phyloP scores from a whole-genome alignment of 2,888 invertebrate genomes.

The Spodoptera littoralis region DNA sequence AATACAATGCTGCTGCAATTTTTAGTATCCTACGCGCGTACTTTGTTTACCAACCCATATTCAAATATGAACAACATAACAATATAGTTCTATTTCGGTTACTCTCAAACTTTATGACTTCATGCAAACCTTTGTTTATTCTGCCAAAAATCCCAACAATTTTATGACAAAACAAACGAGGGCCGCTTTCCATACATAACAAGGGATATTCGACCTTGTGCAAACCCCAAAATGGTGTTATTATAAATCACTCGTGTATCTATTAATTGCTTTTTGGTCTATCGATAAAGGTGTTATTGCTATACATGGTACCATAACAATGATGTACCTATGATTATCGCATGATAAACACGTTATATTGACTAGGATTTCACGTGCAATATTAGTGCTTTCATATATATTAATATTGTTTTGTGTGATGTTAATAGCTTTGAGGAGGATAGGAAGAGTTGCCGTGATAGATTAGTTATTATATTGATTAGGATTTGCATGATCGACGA shows the following conservation, averaged over 20 bases:
- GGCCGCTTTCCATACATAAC: slow-evolving; percentile 11
- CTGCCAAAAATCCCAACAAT: slow-evolving; percentile 2
- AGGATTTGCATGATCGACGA: no score
- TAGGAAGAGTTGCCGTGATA: no score
- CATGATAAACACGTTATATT: slow-evolving; percentile 64
- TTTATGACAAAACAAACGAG: slow-evolving; percentile 16
- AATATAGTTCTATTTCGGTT: not conserved
- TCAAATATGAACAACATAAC: no score
- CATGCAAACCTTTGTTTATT: slow-evolving; percentile 1
- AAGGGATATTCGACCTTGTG: slow-evolving; percentile 10
- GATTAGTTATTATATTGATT: no score
- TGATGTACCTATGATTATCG: slow-evolving; percentile 57
- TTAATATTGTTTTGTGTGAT: slow-evolving; percentile 3
- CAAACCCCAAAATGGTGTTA: slow-evolving; percentile 21
- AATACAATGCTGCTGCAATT: no score
- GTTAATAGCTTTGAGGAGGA: no score
- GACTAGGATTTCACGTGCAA: slow-evolving; percentile 56
- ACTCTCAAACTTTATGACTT: not conserved
- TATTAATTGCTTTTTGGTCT: slow-evolving; percentile 53
- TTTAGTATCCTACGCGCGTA: no score
- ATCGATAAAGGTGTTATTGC: slow-evolving; percentile 51
- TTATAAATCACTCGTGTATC: slow-evolving; percentile 56
- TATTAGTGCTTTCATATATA: slow-evolving; percentile 56
- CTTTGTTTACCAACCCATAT: no score
- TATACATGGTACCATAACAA: slow-evolving; percentile 30